Percentiles rank a stretch among this genome's conserved stretches.
phyloP scores from a whole-genome alignment of 2,888 invertebrate genomes.

The Leucania comma region DNA sequence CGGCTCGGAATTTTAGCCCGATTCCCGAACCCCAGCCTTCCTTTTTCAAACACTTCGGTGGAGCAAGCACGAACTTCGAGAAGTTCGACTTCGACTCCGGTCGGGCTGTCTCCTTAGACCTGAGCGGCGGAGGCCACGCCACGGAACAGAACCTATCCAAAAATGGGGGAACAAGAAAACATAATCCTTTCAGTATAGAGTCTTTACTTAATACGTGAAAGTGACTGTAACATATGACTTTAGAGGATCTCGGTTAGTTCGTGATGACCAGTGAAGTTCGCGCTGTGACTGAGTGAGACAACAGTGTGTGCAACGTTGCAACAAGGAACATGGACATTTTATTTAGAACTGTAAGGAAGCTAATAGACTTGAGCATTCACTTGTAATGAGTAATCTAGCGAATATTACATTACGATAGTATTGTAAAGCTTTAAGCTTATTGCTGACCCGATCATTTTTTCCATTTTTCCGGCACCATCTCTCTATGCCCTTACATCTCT shows the following conservation, averaged over 20 bases:
- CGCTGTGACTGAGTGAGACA: conserved; percentile 40
- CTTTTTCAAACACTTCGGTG: conserved; percentile 86
- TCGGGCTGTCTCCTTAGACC: conserved; percentile 88
- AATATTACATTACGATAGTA: too few species aligned
- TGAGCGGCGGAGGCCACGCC: conserved; percentile 83
- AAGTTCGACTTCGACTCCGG: conserved; percentile 89
- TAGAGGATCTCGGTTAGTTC: conserved; percentile 79
- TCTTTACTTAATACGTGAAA: conserved; percentile 94
- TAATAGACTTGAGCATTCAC: too few species aligned
- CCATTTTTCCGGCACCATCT: too few species aligned
- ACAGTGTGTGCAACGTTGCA: conserved; percentile 38
- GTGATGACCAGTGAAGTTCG: conserved; percentile 71
- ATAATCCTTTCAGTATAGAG: conserved; percentile 97
- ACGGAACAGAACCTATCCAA: conserved; percentile 87
- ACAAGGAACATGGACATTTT: conserved; percentile 24
- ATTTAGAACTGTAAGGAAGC: conserved; percentile 11
- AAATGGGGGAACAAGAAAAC: conserved; percentile 91
- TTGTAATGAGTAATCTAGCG: too few species aligned
- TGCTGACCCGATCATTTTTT: too few species aligned
- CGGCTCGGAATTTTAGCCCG: conserved; percentile 86
- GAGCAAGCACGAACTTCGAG: conserved; percentile 82
- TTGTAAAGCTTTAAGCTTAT: too few species aligned
- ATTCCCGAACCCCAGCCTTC: conserved; percentile 86
- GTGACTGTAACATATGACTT: conserved; percentile 76
- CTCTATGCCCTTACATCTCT: too few species aligned